These are phyloP conservation scores for Pangasianodon gigas DNA, from an alignment of 2,113 vertebrate species.

Conservation along the genomic window DNA sequence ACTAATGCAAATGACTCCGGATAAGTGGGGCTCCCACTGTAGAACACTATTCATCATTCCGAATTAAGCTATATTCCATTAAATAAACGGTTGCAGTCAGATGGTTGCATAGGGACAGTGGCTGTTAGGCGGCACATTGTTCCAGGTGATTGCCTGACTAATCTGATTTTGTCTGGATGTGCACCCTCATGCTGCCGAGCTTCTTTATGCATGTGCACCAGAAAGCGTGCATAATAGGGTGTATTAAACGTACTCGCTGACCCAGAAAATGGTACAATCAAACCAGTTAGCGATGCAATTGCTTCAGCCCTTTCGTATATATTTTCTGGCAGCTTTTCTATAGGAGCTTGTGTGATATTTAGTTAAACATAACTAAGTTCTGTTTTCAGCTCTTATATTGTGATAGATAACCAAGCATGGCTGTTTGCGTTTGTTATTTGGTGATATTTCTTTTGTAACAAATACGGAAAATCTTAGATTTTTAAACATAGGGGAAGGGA, in stretches of 20 bases:
- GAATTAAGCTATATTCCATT: conserved; percentile 48
- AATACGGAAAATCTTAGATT: neutral
- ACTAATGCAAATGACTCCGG: conserved; percentile 14
- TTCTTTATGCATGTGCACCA: conserved; percentile 34
- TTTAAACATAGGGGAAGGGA: no score
- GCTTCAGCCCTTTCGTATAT: neutral
- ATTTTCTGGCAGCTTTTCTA: neutral
- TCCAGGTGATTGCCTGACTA: conserved; percentile 56
- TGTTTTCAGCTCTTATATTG: neutral
- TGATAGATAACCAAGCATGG: neutral
- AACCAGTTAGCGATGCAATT: conserved; percentile 26
- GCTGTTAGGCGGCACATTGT: conserved; percentile 44
- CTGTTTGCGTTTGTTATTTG: neutral
- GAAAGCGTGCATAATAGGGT: conserved; percentile 28
- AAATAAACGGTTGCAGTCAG: conserved; percentile 43
- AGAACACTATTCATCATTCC: conserved; percentile 44
- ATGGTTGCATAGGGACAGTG: conserved; percentile 45
- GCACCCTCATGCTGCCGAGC: conserved; percentile 27
- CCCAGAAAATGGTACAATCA: conserved; percentile 37
- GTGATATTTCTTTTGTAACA: neutral
- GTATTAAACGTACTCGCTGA: conserved; percentile 32
- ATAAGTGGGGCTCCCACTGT: conserved; percentile 13
- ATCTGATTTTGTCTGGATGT: conserved; percentile 51
- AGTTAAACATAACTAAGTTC: neutral
- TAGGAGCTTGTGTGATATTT: neutral